Base-by-base conservation (phyloP, 2,797 vertebrate species). In the Lacerta bilineata region DNA sequence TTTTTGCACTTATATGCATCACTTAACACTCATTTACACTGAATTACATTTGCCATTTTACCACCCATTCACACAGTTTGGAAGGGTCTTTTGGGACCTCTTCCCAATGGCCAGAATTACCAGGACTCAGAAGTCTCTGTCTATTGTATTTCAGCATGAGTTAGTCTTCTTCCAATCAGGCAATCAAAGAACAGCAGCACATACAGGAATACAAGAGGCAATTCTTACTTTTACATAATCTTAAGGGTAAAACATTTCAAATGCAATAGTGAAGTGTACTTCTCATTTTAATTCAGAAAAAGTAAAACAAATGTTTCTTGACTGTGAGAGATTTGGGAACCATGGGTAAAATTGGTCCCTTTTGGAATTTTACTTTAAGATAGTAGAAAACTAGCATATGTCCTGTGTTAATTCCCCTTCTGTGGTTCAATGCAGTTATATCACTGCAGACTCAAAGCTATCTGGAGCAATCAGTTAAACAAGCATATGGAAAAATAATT, bases 401-500 rank as follows among this genome's bases (percentile, higher is more conserved):
- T 95, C 91, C 93, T 29, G 64, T 93, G 87, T 92, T 93, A 91
- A 93, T 93, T 92, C 91, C 88, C 88, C 90, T 88, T 64, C 91
- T 92, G 92, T 90, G 87, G 87, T 50, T 69, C 46, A 55, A 74
- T 77, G n/a, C 6, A 83, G 85, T 93, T 95, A 90, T 92, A 93
- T 93, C 93, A 95, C 36, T 91, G 86, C 80, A 90, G 89, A 93
- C 87, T 85, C 89, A 92, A 1, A 71, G 83, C 79, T 85, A 94
- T 90, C 92, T 95, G 81, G 86, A 1, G 8, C 91, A 92, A 93
- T 90, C 88, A 93, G 91, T 93, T 93, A 94, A 93, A 91, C 93
- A 92, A 69, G 85, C 84, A 94, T n/a, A 80, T 79, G 69, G 59
- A 86, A 93, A 92, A 89, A 88, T 46, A 83, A 93, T 94, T 91